Evolutionary conservation across 2,888 invertebrate species (phyloP).

Genomic region (Xestia rhomboidea): DNA sequence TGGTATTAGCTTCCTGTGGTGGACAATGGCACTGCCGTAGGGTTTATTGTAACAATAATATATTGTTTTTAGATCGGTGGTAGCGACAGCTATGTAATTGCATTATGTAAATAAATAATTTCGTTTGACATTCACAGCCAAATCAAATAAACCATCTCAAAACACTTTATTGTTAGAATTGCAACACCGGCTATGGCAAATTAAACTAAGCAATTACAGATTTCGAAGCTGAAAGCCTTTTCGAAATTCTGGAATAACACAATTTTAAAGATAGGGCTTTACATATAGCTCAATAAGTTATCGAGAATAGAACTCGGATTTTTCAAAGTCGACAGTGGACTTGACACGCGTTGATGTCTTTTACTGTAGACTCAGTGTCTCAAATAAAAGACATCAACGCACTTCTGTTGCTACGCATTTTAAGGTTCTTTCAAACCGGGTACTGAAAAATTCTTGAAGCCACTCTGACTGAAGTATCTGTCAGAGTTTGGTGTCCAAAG

Average conservation of each 20-base stretch:
- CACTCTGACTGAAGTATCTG: neutral
- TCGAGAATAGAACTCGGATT: neutral
- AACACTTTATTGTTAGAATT: constrained; percentile 14
- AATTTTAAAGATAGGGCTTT: neutral
- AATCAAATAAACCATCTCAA: constrained; percentile 42
- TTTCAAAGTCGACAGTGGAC: neutral
- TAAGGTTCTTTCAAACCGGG: neutral
- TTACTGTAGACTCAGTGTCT: neutral
- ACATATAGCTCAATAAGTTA: neutral
- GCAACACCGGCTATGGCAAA: neutral
- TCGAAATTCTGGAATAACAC: neutral
- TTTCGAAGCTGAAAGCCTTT: neutral
- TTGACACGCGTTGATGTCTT: constrained; percentile 38
- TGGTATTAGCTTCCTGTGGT: constrained; percentile 41
- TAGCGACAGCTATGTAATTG: constrained; percentile 56
- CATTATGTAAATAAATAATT: constrained; percentile 54
- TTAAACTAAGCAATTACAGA: neutral
- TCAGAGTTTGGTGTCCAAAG: neutral
- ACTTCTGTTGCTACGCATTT: neutral
- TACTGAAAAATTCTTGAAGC: neutral
- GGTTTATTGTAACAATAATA: constrained; percentile 50
- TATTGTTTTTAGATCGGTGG: constrained; percentile 47
- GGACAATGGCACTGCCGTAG: constrained; percentile 37
- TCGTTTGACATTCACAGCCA: constrained; percentile 40
- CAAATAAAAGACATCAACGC: constrained; percentile 38